Evolutionary conservation across 2,888 invertebrate species (phyloP), one percentile per base, ranked within the genome.

Genomic region (Nasonia oneida): DNA sequence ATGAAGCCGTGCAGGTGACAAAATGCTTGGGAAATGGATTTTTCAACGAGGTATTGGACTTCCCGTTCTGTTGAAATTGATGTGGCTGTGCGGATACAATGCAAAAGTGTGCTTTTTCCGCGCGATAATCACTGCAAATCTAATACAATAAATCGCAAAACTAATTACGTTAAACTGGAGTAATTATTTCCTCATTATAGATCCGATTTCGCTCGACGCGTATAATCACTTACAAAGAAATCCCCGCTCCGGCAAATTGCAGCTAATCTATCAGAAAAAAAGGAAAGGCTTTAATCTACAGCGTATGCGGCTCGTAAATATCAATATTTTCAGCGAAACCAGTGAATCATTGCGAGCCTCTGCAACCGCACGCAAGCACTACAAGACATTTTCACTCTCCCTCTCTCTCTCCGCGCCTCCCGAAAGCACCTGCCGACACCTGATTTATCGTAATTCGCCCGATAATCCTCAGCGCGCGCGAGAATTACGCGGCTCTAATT

Each of bases 361-460:
- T 12, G 3, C 71, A 23, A n/a, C 42, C 6, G 42, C 73, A 39
- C 23, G 47, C 42, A 4, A 42, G 47, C n/a, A 42, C 23, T 39
- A 61, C 57, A 61, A 23, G 57, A 61, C 57, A 61, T 61, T 61
- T 61, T 61, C 57, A 8, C 57, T 6, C 29, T 29, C 29, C 1
- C 29, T 29, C 29, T 29, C 33, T 23, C n/a, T n/a, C 73, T n/a
- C 37, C n/a, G 2, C 10, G 14, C 6, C 33, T 33, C 3, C 67
- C 67, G 14, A 29, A 29, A 29, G 29, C n/a, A 33, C 14, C 42
- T 73, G 47, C 42, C 42, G 42, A 8, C 73, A n/a, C 23, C 29
- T 50, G 67, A 84, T 84, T 79, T 84, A 79, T 74, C 74, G 67
- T 42, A 67, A 84, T 74, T 76, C 57, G 81, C 80, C 50, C 47